These are phyloP conservation scores for Dromas ardeola DNA, from an alignment of 2,113 vertebrate species.

Conservation along the genomic window DNA sequence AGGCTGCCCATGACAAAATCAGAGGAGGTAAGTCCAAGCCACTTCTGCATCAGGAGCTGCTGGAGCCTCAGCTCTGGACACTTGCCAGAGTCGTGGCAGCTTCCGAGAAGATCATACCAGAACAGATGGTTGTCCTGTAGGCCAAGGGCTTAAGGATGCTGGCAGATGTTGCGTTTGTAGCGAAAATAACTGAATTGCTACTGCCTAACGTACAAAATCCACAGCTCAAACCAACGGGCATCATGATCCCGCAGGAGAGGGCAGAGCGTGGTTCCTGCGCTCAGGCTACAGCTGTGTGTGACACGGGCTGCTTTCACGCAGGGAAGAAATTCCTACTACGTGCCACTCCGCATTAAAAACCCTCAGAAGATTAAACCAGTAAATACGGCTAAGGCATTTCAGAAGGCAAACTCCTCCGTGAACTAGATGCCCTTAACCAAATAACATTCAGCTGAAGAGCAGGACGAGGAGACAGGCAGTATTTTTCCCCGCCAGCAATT, in stretches of 20 bases:
- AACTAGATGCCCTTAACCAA: not conserved
- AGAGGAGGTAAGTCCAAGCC: not conserved
- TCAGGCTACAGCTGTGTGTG: not conserved
- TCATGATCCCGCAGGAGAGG: rapidly evolving
- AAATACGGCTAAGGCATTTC: not conserved
- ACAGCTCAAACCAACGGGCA: rapidly evolving
- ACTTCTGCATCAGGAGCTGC: conserved; percentile 5
- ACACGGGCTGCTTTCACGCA: not conserved
- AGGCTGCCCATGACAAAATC: not conserved
- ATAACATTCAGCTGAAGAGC: not conserved
- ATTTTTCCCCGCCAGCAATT: not conserved
- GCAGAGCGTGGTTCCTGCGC: rapidly evolving
- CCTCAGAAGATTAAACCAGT: not conserved
- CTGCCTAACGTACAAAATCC: not conserved
- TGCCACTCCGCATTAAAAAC: not conserved
- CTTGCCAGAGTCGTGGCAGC: conserved; percentile 12
- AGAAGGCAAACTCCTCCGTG: not conserved
- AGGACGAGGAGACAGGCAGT: not conserved
- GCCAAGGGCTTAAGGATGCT: not conserved
- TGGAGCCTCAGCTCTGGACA: not conserved
- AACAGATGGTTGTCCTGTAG: conserved; percentile 33
- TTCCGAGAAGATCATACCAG: not conserved
- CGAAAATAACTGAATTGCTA: conserved; percentile 21
- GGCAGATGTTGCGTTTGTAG: conserved; percentile 23
- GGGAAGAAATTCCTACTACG: not conserved